Evolutionary conservation across 2,113 vertebrate genomes (phyloP), one percentile per base, ranked within the genome.

Genomic region (Carassius gibelio): DNA sequence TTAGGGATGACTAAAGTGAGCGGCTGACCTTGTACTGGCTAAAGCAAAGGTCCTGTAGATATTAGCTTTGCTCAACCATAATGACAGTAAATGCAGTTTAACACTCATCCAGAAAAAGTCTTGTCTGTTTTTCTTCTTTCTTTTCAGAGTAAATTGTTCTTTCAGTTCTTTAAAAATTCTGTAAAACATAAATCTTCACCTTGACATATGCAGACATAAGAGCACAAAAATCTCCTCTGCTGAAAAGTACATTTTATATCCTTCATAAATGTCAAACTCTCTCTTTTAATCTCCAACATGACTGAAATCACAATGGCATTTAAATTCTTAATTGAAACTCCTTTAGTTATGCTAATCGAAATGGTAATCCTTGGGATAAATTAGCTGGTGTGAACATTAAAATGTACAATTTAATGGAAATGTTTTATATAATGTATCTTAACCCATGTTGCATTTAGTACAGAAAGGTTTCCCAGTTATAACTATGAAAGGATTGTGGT

Each of bases 231-330:
- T 45, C 42, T 45, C 42, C 42, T 45, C 42, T 45, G 42, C 42
- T 45, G 42, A 45, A 45, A 45, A 45, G 42, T 9, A 45, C 42
- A 45, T 45, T 45, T 45, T 10, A 17, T 57, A 57, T 34, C 8
- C 48, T 8, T 77, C 15, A 55, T 76, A 78, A 78, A 78, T 78
- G 52, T 75, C 48, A 52, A 50, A 50, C 23, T 19, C 48, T 52
- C 48, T 30, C 38, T 45, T 19, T 75, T 66, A 75, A 52, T 75
- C 72, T 50, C n/a, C 45, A 50, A 48, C 45, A 42, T 76, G 75
- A 55, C 15, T 15, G 8, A 15, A 61, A 61, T 62, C 57, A 62
- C 30, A 42, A 52, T 13, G 19, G 6, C 77, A 26, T 80, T 61
- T 64, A 64, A 57, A 45, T 61, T 80, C 10, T n/a, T 11, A 21